A percentile compares a stretch with the other conserved stretches of the same genome.
Conservation (phyloP, 2,797 vertebrate species). For the Phylloscopus collybita region DNA sequence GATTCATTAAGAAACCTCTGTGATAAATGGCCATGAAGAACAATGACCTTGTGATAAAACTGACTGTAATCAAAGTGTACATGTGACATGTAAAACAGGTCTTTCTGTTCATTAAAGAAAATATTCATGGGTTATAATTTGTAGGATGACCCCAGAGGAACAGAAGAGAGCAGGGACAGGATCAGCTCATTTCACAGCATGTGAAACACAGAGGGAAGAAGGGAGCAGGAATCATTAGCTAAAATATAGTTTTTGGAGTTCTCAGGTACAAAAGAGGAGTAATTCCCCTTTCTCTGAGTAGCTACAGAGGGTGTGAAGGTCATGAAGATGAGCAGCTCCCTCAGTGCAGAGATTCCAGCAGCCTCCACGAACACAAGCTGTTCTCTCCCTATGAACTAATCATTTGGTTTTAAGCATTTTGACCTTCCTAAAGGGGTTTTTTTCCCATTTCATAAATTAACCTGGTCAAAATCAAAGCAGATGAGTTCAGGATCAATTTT, state of each 20-base stretch:
- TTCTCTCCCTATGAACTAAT: background rate
- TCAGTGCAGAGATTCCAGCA: background rate
- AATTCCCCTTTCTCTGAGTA: background rate
- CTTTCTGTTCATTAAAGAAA: conserved; percentile 14
- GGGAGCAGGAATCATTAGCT: background rate
- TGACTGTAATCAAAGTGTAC: background rate
- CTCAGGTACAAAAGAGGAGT: background rate
- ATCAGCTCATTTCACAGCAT: background rate
- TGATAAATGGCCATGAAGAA: conserved; percentile 20
- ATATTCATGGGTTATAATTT: background rate
- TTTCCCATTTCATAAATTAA: background rate
- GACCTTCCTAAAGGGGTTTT: background rate
- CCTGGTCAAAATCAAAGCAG: background rate
- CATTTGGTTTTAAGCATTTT: background rate
- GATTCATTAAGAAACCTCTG: conserved; percentile 18
- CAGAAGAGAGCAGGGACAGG: background rate
- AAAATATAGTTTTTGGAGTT: background rate
- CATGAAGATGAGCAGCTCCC: background rate
- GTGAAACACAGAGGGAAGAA: background rate
- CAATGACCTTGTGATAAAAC: conserved; percentile 2
- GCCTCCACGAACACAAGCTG: background rate
- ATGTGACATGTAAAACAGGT: background rate
- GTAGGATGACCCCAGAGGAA: background rate
- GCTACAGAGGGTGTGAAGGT: background rate
- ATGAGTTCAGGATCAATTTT: background rate